Evolutionary conservation across 1,140 invertebrate genomes (phyloP).

Genomic region (Micrasema longulum): DNA sequence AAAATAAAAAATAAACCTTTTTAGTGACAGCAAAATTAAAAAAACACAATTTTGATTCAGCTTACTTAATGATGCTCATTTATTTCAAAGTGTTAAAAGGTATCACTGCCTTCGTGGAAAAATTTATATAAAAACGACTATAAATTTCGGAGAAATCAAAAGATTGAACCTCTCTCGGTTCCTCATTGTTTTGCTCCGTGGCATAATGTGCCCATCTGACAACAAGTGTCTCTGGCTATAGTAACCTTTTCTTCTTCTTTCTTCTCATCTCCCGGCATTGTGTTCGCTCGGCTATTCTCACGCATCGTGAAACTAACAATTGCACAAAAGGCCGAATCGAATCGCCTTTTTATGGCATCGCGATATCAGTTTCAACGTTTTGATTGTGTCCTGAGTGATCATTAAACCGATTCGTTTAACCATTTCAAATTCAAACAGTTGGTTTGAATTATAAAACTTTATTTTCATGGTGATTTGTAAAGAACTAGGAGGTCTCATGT

Average conservation of each 20-base stretch:
- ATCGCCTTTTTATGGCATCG: slow-evolving; percentile 22
- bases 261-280: slow-evolving; percentile 10
- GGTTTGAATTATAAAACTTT: background rate
- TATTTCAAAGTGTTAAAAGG: too few relatives aligned
- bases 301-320: slow-evolving; percentile 23
- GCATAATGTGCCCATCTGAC: background rate
- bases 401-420: slow-evolving; percentile 4
- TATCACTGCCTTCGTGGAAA: too few relatives aligned
- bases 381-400: slow-evolving; percentile 21
- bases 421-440: background rate
- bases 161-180: background rate
- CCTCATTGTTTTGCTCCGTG: background rate
- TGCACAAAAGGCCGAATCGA: slow-evolving; percentile 14
- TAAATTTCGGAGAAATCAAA: slow-evolving; percentile 18
- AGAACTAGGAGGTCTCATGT: background rate
- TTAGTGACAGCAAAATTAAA: too few relatives aligned
- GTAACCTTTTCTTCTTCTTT: background rate
- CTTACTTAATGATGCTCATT: too few relatives aligned
- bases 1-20: too few relatives aligned
- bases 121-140: background rate
- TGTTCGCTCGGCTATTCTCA: slow-evolving; percentile 17
- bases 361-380: slow-evolving; percentile 24
- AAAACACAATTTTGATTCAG: too few relatives aligned
- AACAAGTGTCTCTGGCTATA: slow-evolving; percentile 13
- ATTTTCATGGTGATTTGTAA: background rate